Percentiles rank a stretch among this genome's conserved stretches.
phyloP scores from a whole-genome alignment of 2,888 invertebrate genomes.

The Allacma fusca region DNA sequence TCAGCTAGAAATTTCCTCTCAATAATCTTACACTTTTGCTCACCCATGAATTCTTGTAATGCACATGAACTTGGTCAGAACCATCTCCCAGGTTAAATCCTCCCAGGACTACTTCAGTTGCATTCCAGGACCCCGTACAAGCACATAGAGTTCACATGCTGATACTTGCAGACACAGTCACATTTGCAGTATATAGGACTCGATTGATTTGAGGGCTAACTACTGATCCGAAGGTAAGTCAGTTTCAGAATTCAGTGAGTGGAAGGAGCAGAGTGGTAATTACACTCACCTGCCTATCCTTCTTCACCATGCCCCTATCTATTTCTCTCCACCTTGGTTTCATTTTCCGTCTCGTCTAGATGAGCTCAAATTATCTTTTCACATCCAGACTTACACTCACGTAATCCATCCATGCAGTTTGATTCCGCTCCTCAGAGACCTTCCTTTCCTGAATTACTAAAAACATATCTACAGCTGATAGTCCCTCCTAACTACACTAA shows the following conservation, averaged over 20 bases:
- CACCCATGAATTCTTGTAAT: slow-evolving; percentile 12
- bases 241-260: not conserved
- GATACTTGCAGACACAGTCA: too few species aligned
- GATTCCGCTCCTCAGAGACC: not conserved
- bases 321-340: slow-evolving; percentile 37
- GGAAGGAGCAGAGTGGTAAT: slow-evolving; percentile 27
- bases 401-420: slow-evolving; percentile 29
- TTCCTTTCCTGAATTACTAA: not conserved
- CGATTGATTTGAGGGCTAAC: not conserved
- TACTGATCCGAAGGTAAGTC: not conserved
- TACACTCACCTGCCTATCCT: slow-evolving; percentile 28
- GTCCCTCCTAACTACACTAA: too few species aligned
- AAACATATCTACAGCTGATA: too few species aligned
- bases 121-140: too few species aligned
- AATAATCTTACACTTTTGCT: slow-evolving; percentile 25
- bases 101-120: too few species aligned
- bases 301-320: slow-evolving; percentile 29
- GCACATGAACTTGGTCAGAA: too few species aligned
- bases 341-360: slow-evolving; percentile 35
- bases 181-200: not conserved
- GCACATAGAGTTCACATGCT: too few species aligned
- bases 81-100: too few species aligned
- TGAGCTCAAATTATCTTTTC: slow-evolving; percentile 38
- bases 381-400: slow-evolving; percentile 28
- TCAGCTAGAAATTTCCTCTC: slow-evolving; percentile 59